Conservation (phyloP, 2,113 vertebrate species). For the Conger conger region DNA sequence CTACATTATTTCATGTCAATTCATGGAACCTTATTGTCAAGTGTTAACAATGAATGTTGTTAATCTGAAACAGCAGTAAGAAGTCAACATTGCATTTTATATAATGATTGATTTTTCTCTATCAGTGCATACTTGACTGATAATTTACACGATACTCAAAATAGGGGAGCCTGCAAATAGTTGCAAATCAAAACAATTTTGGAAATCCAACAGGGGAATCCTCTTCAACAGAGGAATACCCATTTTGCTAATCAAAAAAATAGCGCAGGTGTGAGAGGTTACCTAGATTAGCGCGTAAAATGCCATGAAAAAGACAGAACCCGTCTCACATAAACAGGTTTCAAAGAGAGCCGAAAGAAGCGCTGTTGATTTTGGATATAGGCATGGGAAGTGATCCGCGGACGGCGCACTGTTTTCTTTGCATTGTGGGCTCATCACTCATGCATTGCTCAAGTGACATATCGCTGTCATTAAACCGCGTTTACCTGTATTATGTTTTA, state of each 20-base stretch:
- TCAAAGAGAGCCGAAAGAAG: not conserved
- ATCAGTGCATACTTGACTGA: not conserved
- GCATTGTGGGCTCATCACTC: not conserved
- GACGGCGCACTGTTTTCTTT: no score
- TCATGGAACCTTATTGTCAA: no score
- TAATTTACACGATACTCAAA: not conserved
- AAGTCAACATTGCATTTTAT: not conserved
- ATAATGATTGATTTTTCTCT: not conserved
- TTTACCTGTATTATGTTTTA: conserved; percentile 29
- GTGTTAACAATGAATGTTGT: no score
- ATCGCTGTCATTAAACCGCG: conserved; percentile 25
- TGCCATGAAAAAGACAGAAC: not conserved
- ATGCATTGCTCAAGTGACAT: conserved; percentile 25
- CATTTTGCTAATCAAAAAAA: not conserved
- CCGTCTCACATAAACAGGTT: not conserved
- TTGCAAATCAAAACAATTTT: not conserved
- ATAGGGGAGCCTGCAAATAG: not conserved
- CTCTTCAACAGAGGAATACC: not conserved
- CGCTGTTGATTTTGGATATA: not conserved
- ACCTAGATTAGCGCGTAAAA: not conserved
- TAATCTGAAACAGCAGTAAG: no score
- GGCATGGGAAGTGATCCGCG: not conserved
- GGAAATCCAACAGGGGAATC: not conserved
- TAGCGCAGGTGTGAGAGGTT: not conserved
- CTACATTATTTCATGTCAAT: no score